A percentile compares a stretch with the other conserved stretches of the same genome.
phyloP scores from a whole-genome alignment of 1,140 invertebrate genomes.

The silkworm (Bombyx mori) region DNA sequence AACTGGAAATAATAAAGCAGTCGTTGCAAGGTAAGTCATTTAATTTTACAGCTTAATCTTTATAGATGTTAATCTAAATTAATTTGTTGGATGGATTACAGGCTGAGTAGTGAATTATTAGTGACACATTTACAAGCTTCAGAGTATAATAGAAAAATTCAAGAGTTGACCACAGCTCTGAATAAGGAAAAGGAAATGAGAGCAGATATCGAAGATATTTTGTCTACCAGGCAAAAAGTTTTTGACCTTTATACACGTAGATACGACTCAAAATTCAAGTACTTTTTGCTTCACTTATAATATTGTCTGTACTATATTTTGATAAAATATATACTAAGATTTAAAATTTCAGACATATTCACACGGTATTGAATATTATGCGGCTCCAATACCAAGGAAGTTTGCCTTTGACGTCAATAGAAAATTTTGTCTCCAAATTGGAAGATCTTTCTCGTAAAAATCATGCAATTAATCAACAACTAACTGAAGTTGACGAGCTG shows the following conservation, averaged over 20 bases:
- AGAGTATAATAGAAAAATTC: constrained; percentile 49
- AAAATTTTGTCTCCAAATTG: constrained; percentile 45
- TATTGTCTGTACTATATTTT: background rate
- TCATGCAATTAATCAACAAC: constrained; percentile 35
- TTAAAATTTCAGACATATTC: constrained; percentile 43
- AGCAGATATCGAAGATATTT: constrained; percentile 48
- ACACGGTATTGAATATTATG: constrained; percentile 44
- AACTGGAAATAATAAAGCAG: constrained; percentile 74
- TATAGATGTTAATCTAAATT: constrained; percentile 1
- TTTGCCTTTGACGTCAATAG: constrained; percentile 46
- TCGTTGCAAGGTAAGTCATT: constrained; percentile 68
- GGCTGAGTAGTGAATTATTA: constrained; percentile 60
- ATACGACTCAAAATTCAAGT: constrained; percentile 59
- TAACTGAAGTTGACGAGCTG: constrained; percentile 50
- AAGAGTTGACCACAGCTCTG: constrained; percentile 41
- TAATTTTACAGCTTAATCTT: background rate
- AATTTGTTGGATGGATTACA: constrained; percentile 20
- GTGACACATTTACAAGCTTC: constrained; percentile 53
- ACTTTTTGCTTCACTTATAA: constrained; percentile 10
- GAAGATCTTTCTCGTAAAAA: constrained; percentile 42
- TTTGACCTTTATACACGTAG: constrained; percentile 47
- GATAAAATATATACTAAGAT: background rate
- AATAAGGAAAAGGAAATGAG: constrained; percentile 52
- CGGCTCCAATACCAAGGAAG: constrained; percentile 59
- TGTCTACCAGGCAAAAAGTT: constrained; percentile 45